Evolutionary conservation across 1,140 invertebrate genomes (phyloP).

Genomic region (Brachionus koreanus): DNA sequence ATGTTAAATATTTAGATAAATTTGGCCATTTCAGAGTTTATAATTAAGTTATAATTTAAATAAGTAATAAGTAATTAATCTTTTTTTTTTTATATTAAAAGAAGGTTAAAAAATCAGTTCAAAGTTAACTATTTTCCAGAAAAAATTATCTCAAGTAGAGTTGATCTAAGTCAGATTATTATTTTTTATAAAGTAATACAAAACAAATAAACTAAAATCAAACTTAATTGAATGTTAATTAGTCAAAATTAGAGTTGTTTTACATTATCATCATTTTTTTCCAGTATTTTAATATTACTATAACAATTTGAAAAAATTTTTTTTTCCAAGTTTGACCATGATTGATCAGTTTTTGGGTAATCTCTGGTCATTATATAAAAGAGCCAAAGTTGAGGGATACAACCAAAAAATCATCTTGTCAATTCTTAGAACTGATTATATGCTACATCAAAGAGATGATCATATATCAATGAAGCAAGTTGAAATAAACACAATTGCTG

Average conservation of each 20-base stretch:
- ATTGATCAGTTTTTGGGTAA: neutral
- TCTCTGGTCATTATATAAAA: neutral
- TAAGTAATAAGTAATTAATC: too few species aligned
- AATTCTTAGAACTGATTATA: slow-evolving; percentile 40
- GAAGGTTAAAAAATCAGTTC: neutral
- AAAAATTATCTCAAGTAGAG: too few species aligned
- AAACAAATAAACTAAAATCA: too few species aligned
- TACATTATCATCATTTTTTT: too few species aligned
- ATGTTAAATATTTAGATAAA: neutral
- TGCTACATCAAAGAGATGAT: slow-evolving; percentile 27
- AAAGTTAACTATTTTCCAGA: neutral
- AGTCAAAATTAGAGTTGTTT: too few species aligned
- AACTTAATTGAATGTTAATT: too few species aligned
- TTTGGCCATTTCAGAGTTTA: neutral
- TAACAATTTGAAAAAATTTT: neutral
- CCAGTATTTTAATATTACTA: too few species aligned
- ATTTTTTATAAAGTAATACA: too few species aligned
- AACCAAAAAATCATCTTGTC: slow-evolving; percentile 30
- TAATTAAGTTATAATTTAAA: too few species aligned
- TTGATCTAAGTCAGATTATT: too few species aligned
- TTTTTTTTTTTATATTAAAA: too few species aligned
- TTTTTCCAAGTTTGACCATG: neutral
- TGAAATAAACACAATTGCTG: slow-evolving; percentile 43
- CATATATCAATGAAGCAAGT: slow-evolving; percentile 37
- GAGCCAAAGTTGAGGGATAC: neutral